Percentiles rank a stretch among this genome's conserved stretches.
Evolutionary conservation across 2,797 vertebrate species (phyloP).

Genomic region (Protosalanx chinensis): DNA sequence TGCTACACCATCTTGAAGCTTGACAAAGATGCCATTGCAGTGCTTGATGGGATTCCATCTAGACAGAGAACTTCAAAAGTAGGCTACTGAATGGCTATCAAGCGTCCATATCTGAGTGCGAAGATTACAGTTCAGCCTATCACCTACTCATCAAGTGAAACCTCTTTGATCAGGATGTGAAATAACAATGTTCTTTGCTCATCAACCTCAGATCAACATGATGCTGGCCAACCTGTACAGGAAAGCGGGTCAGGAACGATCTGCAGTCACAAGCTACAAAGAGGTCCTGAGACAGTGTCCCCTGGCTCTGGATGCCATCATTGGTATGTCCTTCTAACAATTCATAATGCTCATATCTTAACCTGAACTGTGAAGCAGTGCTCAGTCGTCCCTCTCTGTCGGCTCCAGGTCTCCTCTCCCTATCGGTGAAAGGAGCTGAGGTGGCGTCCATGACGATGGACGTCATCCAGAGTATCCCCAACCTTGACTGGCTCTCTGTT

Average conservation of each 20-base stretch:
- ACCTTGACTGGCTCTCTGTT: slow-evolving; percentile 96
- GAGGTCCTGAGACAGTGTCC: slow-evolving; percentile 97
- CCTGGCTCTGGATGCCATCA: slow-evolving; percentile 92
- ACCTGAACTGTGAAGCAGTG: background rate
- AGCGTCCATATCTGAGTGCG: background rate
- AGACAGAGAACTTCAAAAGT: slow-evolving; percentile 97
- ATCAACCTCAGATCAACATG: slow-evolving; percentile 91
- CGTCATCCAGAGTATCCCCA: slow-evolving; percentile 93
- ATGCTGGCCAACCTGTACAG: slow-evolving; percentile 97
- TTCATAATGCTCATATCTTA: background rate
- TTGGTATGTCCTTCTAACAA: slow-evolving; percentile 72
- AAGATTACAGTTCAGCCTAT: background rate
- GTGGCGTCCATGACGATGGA: slow-evolving; percentile 98
- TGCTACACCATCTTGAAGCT: slow-evolving; percentile 96
- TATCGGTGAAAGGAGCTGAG: slow-evolving; percentile 96
- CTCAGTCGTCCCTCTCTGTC: background rate
- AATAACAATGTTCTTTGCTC: background rate
- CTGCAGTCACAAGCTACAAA: slow-evolving; percentile 97
- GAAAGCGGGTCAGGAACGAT: slow-evolving; percentile 96
- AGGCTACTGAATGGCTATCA: background rate
- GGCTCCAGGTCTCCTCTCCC: slow-evolving; percentile 85
- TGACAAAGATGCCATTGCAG: slow-evolving; percentile 97
- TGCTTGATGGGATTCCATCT: slow-evolving; percentile 95
- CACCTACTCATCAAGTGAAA: background rate
- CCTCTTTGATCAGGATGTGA: background rate